These are phyloP conservation scores for Xanthia togata DNA, from an alignment of 2,888 invertebrate genomes.

Conservation along the genomic window DNA sequence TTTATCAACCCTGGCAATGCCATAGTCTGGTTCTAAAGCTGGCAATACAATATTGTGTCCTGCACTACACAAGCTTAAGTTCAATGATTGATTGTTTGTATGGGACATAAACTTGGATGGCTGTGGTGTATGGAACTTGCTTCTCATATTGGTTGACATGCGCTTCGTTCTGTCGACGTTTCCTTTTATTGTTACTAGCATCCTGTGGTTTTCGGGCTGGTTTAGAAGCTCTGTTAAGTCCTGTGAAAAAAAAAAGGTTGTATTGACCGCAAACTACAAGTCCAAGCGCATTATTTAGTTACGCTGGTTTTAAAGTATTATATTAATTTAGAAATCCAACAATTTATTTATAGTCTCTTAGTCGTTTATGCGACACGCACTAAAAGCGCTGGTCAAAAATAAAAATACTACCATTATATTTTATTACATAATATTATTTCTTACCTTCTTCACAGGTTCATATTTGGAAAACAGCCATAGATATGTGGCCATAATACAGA, in stretches of 20 bases:
- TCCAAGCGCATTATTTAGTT: not conserved
- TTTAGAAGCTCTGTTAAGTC: conserved; percentile 82
- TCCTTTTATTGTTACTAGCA: conserved; percentile 80
- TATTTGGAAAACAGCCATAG: conserved; percentile 92
- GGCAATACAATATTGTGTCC: conserved; percentile 72
- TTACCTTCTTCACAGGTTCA: conserved; percentile 83
- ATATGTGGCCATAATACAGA: conserved; percentile 92
- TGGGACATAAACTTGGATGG: conserved; percentile 73
- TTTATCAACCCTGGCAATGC: conserved; percentile 80
- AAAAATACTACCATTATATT: too few relatives aligned
- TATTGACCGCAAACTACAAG: too few relatives aligned
- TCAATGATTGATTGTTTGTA: conserved; percentile 73
- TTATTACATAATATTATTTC: conserved; percentile 23
- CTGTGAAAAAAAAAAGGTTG: conserved; percentile 67
- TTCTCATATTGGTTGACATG: conserved; percentile 78
- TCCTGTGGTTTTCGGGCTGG: conserved; percentile 82
- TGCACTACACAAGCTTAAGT: conserved; percentile 68
- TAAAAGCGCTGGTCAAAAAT: too few relatives aligned
- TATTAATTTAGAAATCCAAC: too few relatives aligned
- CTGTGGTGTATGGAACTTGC: conserved; percentile 77
- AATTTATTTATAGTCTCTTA: too few relatives aligned
- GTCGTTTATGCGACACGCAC: too few relatives aligned
- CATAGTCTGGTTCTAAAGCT: conserved; percentile 85
- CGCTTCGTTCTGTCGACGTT: conserved; percentile 81
- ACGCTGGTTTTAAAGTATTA: not conserved